A percentile compares a stretch with the other conserved stretches of the same genome.
Evolutionary conservation across 2,888 invertebrate species (phyloP).

Genomic region (Lutraria lutraria): DNA sequence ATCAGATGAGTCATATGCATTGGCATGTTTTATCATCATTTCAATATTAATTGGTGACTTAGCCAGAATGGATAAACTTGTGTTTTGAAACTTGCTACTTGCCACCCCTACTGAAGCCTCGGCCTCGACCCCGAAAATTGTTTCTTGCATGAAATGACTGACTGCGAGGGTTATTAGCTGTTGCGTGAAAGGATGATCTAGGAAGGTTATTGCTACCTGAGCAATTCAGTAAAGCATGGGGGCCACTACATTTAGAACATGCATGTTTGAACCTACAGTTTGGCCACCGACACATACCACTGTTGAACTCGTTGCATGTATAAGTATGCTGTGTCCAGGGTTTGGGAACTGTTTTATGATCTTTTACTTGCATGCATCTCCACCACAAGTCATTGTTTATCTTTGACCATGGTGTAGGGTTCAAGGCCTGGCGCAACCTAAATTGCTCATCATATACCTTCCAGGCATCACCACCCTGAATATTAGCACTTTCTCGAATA

Average conservation of each 20-base stretch:
- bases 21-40: no score
- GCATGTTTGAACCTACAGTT: not conserved
- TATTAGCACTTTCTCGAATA: constrained; percentile 23
- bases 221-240: constrained; percentile 29
- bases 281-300: no score
- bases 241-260: constrained; percentile 19
- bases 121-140: not conserved
- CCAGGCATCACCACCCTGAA: constrained; percentile 15
- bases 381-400: no score
- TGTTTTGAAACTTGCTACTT: not conserved
- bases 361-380: no score
- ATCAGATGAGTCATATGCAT: no score
- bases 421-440: not conserved
- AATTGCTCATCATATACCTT: constrained; percentile 49
- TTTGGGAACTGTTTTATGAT: no score
- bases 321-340: no score
- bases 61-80: no score
- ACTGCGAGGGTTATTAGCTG: not conserved
- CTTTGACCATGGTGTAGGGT: not conserved
- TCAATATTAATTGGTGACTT: no score
- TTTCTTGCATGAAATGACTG: not conserved
- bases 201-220: constrained; percentile 34
- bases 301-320: no score
- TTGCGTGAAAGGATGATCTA: constrained; percentile 20
- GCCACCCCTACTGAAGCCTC: not conserved